Conservation (phyloP, 2,888 invertebrate genomes). For the Andrena camellia region DNA sequence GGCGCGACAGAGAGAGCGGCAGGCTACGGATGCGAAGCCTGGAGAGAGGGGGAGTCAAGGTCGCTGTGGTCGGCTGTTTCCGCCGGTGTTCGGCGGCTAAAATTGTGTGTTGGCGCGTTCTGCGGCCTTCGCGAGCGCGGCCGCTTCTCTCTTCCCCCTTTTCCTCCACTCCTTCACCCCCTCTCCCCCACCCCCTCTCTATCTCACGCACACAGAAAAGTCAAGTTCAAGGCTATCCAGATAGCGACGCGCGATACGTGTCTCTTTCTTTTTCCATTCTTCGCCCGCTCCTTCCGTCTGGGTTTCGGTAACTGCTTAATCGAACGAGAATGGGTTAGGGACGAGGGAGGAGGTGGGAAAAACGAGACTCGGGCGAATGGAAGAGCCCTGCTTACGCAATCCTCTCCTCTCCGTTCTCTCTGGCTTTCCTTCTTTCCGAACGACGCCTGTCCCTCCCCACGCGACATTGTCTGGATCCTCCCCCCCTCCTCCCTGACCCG, state of each 20-base stretch:
- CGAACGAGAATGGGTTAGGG: conserved; percentile 23
- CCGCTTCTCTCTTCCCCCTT: conserved; percentile 37
- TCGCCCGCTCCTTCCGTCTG: conserved; percentile 50
- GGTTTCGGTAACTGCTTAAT: conserved; percentile 45
- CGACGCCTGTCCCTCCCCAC: background rate
- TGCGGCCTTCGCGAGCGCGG: conserved; percentile 69
- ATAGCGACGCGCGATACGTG: conserved; percentile 61
- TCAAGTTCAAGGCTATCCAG: conserved; percentile 84
- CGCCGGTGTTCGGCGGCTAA: conserved; percentile 79
- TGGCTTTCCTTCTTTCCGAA: conserved; percentile 13
- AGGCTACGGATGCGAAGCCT: conserved; percentile 17
- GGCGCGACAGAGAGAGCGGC: conserved; percentile 47
- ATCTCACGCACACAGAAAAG: conserved; percentile 76
- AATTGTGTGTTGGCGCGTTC: conserved; percentile 74
- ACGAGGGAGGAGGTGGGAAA: conserved; percentile 15
- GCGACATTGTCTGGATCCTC: background rate
- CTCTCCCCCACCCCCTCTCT: conserved; percentile 19
- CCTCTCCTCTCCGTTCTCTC: background rate
- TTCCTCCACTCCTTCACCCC: background rate
- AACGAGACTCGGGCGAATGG: conserved; percentile 24
- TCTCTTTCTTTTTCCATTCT: conserved; percentile 49
- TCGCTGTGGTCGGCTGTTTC: conserved; percentile 78
- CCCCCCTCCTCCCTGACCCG: background rate
- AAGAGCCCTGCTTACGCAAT: conserved; percentile 38
- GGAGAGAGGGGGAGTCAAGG: conserved; percentile 69